Base-by-base conservation (phyloP, 2,888 invertebrate genomes). In the Sinopyrophorus schimmeli region DNA sequence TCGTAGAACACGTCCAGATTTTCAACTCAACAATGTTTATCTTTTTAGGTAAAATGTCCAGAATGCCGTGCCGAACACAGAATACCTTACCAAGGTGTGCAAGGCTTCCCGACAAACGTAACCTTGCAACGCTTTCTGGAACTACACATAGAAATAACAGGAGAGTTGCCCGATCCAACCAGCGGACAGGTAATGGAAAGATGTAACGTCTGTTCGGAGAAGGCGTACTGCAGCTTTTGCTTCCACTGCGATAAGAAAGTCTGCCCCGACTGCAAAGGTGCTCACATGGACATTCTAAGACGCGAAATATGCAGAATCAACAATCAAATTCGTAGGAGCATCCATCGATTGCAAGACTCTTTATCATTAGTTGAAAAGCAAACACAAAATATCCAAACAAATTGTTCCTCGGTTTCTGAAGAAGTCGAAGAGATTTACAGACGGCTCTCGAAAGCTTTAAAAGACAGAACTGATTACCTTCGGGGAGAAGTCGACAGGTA, bases 161-260 rank as follows among this genome's bases (percentile, higher is more conserved):
- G 92, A 55, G 92, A 92, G 71, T 77, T 92, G 38, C 92, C 92
- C 54, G 92, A 92, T 73, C 92, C 92, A 26, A 92, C 90, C 53
- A 89, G 89, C 69, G 92, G 92, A 48, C 92, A 92, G 75, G 82
- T 91, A 43, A 93, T 93, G 92, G 92, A 92, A 75, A 79, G 93
- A 62, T 94, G 93, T 74, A 89, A 89, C 67, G 92, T 95, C 31
- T 92, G 95, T 76, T 92, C 92, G 42, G 91, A 94, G 75, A 91
- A 96, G 74, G 86, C 92, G 47, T 91, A 92, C 69, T 86, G 92
- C 64, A 84, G 84, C 46, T 78, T 83, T 34, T 99, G 98, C 74
- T 87, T 89, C 15, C 98, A 99, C 74, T 99, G 99, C 76, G 95
- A 97, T 68, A 94, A 96, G 70, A 92, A 94, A 76, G 89, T 97